Evolutionary conservation across 2,797 vertebrate species (phyloP), one percentile per base, ranked within the genome.

Genomic region (Micromesistius poutassou): DNA sequence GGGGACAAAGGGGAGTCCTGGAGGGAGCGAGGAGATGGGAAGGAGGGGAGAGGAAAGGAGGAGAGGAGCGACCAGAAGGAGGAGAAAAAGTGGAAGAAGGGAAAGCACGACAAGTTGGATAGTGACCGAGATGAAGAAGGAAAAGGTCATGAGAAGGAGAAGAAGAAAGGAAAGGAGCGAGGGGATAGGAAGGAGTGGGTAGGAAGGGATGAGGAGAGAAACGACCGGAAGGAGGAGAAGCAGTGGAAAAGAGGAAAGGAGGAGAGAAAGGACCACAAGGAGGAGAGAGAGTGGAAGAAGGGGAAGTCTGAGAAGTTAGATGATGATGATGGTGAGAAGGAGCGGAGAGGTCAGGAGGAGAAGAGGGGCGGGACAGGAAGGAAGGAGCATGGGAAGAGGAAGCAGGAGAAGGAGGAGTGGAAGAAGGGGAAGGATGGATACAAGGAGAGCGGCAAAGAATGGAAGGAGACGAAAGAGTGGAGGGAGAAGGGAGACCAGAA

Each of bases 291-390:
- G 46, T 83, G 75, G 74, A 77, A n/a, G 30, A 81, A 50, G 40
- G 72, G 68, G 8, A 83, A 50, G 30, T 68, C 25, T 28, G 62
- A 68, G 1, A 28, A 68, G 62, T 28, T 4, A 30, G 62, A 33
- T 31, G 30, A 25, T 31, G 30, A 25, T 3, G 36, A 71, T 16
- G 14, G 30, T 14, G 70, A 30, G 13, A 33, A 14, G 13, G 70
- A 33, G 30, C 2, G 35, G 79, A 86, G 13, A 82, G 82, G 62
- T 68, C 9, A 9, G 83, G 87, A 77, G 86, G 80, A n/a, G 81
- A 42, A 78, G 78, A 70, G 73, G 42, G 83, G 83, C 1, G 82
- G 83, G 88, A 90, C 79, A 78, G 84, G 90, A 74, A 77, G 72
- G 16, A 87, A 87, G 78, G 80, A 85, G 46, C 6, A 79, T 81